Base-by-base conservation (phyloP, 2,797 vertebrate genomes). In the Coluber constrictor region DNA sequence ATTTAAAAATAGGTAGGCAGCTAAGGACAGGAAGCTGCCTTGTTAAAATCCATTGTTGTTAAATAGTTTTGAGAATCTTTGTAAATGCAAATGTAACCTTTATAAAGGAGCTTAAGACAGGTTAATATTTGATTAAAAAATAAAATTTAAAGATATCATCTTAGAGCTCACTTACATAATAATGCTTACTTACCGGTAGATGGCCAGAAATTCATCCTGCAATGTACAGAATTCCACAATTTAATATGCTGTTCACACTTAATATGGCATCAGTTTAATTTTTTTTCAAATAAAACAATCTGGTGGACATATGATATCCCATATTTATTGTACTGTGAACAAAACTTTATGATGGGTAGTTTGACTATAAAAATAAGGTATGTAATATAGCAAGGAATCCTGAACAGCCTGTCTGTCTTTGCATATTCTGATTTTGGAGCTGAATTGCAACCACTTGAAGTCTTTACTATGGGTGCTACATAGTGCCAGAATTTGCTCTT, bases 121-220 rank as follows among this genome's bases (percentile, higher is more conserved):
- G 97, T 97, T 98, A 97, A 97, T 97, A 97, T 97, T 97, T 97
- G 96, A 93, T 96, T 97, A 94, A 95, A 96, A 96, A 96, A 95
- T 89, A 91, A 4, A 0, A 0, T 61, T 74, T 79, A 54, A 61
- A 92, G 93, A 93, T 92, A 90, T 95, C 89, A 95, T 90, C 2
- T 3, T 90, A 95, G 90, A 94, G 66, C 57, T 97, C 94, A 91
- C 92, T 95, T 94, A 63, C 91, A 88, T 59, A 59, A 59, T 59
- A 18, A 59, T 59, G 57, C 57, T 59, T 59, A 59, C 57, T 59
- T 59, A 59, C 57, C 18, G 6, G 57, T 43, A 95, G 93, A 70
- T 4, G 93, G 95, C 91, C 3, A 27, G 92, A 90, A 93, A 96
- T 94, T 86, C 89, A 93, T 95, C 95, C 96, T 95, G 94, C 95